Base-by-base conservation (phyloP, 2,113 vertebrate species). In the Seriola rivoliana region DNA sequence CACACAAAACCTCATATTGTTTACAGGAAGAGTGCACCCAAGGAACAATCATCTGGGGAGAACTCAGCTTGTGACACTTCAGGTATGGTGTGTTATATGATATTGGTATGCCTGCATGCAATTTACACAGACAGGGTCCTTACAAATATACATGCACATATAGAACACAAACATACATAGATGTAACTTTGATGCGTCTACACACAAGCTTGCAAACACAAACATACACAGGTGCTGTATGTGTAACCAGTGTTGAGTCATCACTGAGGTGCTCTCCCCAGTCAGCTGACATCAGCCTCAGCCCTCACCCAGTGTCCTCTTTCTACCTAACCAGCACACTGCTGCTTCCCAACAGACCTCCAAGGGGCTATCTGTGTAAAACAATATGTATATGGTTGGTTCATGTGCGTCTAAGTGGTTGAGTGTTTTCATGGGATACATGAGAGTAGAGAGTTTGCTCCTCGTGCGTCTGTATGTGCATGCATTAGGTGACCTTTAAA, bases 1-100 rank as follows among this genome's bases (percentile, higher is more conserved):
- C 97, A 98, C 90, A 97, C 96, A 89, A 99, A 99, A 93, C 98
- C 97, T 85, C 99, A 99, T 81, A 88, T 99, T 38, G 95, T 99
- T 75, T 99, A 99, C 89, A 96, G 95, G 90, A 97, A 95, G 75
- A 95, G 93, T 60, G 85, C 85, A 21, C 89, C 94, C 59, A 95
- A 91, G 71, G 92, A 92, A 85, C 92, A 92, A 48, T 58, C 90
- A 32, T 87, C 95, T 23, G 85, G 71, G 73, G 94, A 95, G 65
- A 75, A 78, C 60, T 94, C 92, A 38, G 88, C 93, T 5, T 99
- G 98, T 80, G 96, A 96, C 90, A 97, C 96, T 92, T 93, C 97
- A 99, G 98, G 98, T 99, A 97, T 8, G 44, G 38, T 68, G 21
- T 23, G 32, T 13, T 29, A 68, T 42, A 64, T 29, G 60, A 66